Conservation (phyloP, 2,113 vertebrate species). For the Asarcornis scutulata region DNA sequence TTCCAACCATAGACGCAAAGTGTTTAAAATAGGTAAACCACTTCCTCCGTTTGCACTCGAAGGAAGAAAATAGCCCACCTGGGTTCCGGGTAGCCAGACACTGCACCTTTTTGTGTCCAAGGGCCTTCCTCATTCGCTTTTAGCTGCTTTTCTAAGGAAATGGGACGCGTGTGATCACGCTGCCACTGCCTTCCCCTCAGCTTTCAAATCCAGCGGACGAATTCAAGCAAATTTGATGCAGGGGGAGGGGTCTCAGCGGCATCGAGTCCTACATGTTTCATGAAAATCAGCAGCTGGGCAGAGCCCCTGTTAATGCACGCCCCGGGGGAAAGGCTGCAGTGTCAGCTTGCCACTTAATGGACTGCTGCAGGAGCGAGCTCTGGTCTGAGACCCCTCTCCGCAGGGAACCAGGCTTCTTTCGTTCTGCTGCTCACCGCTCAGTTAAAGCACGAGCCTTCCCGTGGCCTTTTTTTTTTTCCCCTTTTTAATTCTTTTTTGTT, state of each 20-base stretch:
- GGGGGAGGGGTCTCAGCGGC: neutral
- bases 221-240: neutral
- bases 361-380: neutral
- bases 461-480: neutral
- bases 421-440: neutral
- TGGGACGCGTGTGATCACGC: neutral
- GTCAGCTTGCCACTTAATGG: neutral
- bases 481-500: neutral
- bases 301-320: conserved; percentile 11
- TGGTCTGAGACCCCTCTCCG: neutral
- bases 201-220: neutral
- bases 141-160: neutral
- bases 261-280: neutral
- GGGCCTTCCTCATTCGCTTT: neutral
- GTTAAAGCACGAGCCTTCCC: neutral
- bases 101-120: neutral
- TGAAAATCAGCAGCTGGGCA: conserved; percentile 44
- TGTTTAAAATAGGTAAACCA: neutral
- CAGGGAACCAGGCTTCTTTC: neutral
- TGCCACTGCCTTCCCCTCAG: neutral
- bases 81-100: neutral
- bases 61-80: neutral
- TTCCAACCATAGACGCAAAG: neutral
- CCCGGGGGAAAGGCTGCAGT: neutral
- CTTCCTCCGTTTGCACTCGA: neutral